Evolutionary conservation across 2,888 invertebrate species (phyloP).

Genomic region (Aphodius sticticus): DNA sequence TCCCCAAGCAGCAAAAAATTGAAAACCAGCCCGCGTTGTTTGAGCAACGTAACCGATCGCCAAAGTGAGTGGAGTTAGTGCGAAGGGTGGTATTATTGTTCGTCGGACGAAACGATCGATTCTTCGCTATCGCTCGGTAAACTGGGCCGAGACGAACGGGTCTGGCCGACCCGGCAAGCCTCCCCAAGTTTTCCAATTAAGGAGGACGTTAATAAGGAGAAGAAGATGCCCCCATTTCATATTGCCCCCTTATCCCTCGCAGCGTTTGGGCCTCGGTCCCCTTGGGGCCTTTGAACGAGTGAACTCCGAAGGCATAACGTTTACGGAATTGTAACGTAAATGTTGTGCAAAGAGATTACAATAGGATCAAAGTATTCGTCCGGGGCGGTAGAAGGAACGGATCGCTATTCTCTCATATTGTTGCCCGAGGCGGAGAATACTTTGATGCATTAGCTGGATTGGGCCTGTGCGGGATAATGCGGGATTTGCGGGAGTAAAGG

Average conservation of each 20-base stretch:
- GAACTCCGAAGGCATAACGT: constrained; percentile 4
- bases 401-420: not conserved
- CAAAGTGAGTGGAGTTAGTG: not conserved
- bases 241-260: not conserved
- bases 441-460: not conserved
- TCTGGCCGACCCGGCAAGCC: not conserved
- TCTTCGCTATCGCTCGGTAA: not conserved
- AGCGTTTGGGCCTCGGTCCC: not conserved
- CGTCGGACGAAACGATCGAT: not conserved
- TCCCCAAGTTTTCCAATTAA: constrained; percentile 4
- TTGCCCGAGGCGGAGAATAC: not conserved
- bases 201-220: constrained; percentile 4
- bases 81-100: not conserved
- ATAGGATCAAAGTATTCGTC: not conserved
- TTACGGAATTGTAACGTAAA: constrained; percentile 4
- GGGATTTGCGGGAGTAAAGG: not conserved
- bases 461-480: not conserved
- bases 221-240: not conserved
- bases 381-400: not conserved
- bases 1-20: not conserved
- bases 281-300: not conserved
- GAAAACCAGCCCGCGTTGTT: not conserved
- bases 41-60: not conserved
- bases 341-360: constrained; percentile 4
- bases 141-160: not conserved